Evolutionary conservation across 2,113 vertebrate species (phyloP).

Genomic region (Psittacus erithacus): DNA sequence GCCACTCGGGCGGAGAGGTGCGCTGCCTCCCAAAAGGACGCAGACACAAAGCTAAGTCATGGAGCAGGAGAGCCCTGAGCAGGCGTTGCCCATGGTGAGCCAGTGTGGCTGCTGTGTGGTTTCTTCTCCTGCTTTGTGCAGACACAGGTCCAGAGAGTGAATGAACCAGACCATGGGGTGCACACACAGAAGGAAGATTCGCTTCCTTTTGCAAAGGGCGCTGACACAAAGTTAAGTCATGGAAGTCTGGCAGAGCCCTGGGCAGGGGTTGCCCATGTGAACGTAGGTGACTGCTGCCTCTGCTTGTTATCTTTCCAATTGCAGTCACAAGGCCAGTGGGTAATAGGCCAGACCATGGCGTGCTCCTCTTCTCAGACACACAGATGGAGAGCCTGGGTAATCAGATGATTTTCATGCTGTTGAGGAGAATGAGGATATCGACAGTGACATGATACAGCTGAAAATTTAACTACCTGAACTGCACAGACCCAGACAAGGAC

Average conservation of each 20-base stretch:
- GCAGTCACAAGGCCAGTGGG: too few species aligned
- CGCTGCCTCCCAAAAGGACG: not conserved
- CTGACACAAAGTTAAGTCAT: too few species aligned
- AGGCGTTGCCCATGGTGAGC: not conserved
- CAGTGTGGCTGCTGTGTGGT: too few species aligned
- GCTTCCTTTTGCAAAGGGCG: too few species aligned
- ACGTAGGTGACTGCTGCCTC: too few species aligned
- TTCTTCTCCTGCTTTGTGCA: not conserved
- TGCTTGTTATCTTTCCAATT: too few species aligned
- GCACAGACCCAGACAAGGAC: not conserved
- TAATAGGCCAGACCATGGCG: not conserved
- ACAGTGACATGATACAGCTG: not conserved
- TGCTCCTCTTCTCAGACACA: not conserved
- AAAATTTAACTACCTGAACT: not conserved
- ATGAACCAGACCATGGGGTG: not conserved
- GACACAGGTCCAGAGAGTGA: not conserved
- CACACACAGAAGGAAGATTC: too few species aligned
- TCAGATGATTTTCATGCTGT: not conserved
- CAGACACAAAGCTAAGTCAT: not conserved
- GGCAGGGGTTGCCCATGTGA: too few species aligned
- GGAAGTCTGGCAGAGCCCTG: too few species aligned
- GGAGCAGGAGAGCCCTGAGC: not conserved
- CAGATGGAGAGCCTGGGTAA: not conserved
- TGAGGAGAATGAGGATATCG: not conserved
- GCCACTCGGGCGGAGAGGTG: not conserved